These are phyloP conservation scores for Mesocricetus auratus DNA, from an alignment of 2,113 vertebrate genomes.

Conservation along the genomic window DNA sequence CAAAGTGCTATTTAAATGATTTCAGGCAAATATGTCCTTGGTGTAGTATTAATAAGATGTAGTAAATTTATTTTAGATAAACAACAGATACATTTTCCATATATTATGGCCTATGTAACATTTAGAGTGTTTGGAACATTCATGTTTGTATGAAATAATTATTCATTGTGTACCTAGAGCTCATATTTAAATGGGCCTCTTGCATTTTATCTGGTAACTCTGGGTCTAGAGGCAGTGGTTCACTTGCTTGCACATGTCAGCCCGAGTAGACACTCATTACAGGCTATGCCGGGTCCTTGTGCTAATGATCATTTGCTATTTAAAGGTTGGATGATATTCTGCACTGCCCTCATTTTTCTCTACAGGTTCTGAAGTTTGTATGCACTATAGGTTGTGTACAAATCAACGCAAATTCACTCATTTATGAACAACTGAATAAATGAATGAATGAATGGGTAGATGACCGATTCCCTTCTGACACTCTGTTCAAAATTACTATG, in stretches of 20 bases:
- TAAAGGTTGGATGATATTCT: not conserved
- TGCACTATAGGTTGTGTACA: not conserved
- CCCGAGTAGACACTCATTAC: not conserved
- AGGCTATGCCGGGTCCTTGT: not conserved
- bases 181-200: not conserved
- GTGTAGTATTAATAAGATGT: not conserved
- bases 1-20: slow-evolving; percentile 2
- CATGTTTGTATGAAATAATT: not conserved
- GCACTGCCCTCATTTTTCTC: not conserved
- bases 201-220: not conserved
- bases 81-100: not conserved
- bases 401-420: slow-evolving; percentile 5
- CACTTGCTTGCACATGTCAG: not conserved
- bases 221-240: not conserved
- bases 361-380: not conserved
- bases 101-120: not conserved
- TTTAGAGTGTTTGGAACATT: not conserved
- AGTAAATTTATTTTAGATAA: slow-evolving; percentile 55
- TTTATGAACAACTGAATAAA: not conserved
- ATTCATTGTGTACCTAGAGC: not conserved
- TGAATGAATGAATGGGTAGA: not conserved
- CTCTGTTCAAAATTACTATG: not conserved
- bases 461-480: not conserved
- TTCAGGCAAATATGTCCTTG: slow-evolving; percentile 47
- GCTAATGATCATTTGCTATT: not conserved